Percentiles rank a stretch among this genome's conserved stretches.
These are phyloP conservation scores for Poecilus cupreus DNA, from an alignment of 2,888 invertebrate species.

Conservation along the genomic window DNA sequence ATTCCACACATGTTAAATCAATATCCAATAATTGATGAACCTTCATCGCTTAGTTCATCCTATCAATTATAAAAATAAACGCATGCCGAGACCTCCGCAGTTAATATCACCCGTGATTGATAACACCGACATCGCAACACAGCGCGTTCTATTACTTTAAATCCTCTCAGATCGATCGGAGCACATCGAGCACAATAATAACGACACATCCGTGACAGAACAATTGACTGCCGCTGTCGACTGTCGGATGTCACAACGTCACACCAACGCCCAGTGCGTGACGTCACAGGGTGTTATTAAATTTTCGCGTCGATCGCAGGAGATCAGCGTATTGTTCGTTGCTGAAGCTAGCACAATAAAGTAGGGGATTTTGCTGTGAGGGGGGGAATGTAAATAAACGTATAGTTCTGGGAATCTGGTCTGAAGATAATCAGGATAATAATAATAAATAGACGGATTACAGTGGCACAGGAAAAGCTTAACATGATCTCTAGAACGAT, in stretches of 20 bases:
- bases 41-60: not conserved
- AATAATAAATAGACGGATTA: no score
- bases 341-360: no score
- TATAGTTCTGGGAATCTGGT: no score
- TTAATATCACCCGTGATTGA: not conserved
- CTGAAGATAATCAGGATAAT: no score
- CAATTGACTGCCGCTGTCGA: slow-evolving; percentile 15
- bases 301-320: not conserved
- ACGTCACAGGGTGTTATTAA: slow-evolving; percentile 4
- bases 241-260: slow-evolving; percentile 1
- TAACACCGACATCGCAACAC: not conserved
- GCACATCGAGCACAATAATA: not conserved
- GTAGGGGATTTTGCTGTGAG: no score
- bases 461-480: no score
- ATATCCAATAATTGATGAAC: slow-evolving; percentile 25
- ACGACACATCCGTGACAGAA: not conserved
- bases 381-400: no score
- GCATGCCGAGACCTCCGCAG: not conserved
- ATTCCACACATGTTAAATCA: slow-evolving; percentile 11
- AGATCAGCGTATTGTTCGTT: no score
- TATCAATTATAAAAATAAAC: slow-evolving; percentile 17
- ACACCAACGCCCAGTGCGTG: slow-evolving; percentile 1
- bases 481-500: no score
- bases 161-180: not conserved
- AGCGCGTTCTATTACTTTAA: not conserved